These are phyloP conservation scores for Sebastes taczanowskii DNA, from an alignment of 2,797 vertebrate genomes.

Conservation along the genomic window DNA sequence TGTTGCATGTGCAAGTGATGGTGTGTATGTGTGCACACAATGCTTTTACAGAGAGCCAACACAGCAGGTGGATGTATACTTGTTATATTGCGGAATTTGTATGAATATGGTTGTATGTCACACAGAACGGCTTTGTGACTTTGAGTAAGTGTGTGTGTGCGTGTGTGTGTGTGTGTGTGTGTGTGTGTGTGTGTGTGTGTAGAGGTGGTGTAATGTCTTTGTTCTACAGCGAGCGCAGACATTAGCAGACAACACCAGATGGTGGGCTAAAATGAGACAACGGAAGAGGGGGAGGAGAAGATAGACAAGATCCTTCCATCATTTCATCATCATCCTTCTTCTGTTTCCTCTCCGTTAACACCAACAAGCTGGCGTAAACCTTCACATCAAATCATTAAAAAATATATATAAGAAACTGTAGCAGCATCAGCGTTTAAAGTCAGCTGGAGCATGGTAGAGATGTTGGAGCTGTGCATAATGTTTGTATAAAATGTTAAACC, in stretches of 20 bases:
- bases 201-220: constrained; percentile 70
- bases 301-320: constrained; percentile 75
- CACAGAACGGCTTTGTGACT: constrained; percentile 26
- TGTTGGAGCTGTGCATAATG: neutral
- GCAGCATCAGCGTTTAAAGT: neutral
- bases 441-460: neutral
- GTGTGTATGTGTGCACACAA: neutral
- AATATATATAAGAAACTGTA: neutral
- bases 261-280: constrained; percentile 73
- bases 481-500: neutral
- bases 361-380: constrained; percentile 40
- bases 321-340: constrained; percentile 74
- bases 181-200: neutral
- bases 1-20: constrained; percentile 14
- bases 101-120: constrained; percentile 33
- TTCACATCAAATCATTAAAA: neutral
- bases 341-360: constrained; percentile 58
- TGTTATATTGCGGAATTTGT: constrained; percentile 33
- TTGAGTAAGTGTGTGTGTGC: neutral
- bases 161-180: neutral
- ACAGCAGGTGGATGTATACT: constrained; percentile 53
- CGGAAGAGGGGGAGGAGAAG: constrained; percentile 69
- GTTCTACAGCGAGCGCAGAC: constrained; percentile 63
- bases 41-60: constrained; percentile 27
- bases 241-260: constrained; percentile 78